Conservation (phyloP, 2,113 vertebrate genomes). For the Pandion haliaetus region DNA sequence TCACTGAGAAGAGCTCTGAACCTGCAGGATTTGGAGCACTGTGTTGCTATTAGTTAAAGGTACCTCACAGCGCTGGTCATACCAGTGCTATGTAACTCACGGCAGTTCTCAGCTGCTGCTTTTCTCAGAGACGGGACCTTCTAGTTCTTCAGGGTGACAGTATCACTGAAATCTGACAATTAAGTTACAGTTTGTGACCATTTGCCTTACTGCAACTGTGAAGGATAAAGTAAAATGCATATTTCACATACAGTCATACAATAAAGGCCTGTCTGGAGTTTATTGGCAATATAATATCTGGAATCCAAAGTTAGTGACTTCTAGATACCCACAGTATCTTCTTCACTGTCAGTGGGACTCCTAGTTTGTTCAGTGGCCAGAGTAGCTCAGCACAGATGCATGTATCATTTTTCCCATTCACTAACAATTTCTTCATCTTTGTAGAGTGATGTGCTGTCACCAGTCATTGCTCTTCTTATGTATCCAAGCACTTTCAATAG, state of each 20-base stretch:
- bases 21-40: background rate
- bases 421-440: background rate
- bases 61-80: background rate
- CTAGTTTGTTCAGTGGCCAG: background rate
- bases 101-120: background rate
- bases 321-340: background rate
- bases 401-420: background rate
- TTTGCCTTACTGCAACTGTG: background rate
- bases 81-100: background rate
- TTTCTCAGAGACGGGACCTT: background rate
- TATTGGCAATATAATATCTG: background rate
- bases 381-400: background rate
- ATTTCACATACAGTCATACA: background rate
- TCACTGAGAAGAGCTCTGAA: background rate
- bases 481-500: background rate
- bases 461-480: background rate
- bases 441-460: background rate
- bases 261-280: background rate
- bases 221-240: background rate
- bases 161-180: background rate
- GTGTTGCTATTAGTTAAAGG: background rate
- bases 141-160: background rate
- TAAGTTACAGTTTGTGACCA: background rate
- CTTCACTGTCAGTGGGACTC: background rate
- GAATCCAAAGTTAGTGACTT: background rate